A percentile compares a stretch with the other conserved stretches of the same genome.
Conservation (phyloP, 64 coral and sea anemone species). For the Dendronephthya gigantea region DNA sequence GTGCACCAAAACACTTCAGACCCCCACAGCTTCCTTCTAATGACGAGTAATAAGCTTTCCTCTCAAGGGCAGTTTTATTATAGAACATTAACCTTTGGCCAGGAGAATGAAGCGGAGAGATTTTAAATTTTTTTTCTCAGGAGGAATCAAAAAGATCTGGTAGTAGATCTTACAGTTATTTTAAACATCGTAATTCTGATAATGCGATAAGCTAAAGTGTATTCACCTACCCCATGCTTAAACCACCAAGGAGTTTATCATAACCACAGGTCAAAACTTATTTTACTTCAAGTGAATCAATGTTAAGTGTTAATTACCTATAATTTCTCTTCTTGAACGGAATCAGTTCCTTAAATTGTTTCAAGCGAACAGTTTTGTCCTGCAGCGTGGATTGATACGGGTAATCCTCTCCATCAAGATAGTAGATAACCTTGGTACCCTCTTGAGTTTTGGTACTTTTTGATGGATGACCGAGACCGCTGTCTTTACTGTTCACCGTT, state of each 20-base stretch:
- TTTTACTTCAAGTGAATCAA: neutral
- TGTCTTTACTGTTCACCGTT: slow-evolving; percentile 4
- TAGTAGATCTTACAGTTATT: too few relatives aligned
- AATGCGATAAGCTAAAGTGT: too few relatives aligned
- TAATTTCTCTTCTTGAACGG: neutral
- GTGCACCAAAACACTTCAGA: neutral
- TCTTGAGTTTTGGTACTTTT: neutral
- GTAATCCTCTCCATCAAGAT: neutral
- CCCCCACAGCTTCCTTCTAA: neutral
- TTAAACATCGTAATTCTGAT: too few relatives aligned
- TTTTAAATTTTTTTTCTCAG: too few relatives aligned
- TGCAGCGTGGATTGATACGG: neutral
- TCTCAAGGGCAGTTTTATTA: neutral
- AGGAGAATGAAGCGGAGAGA: neutral
- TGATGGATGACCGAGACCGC: neutral
- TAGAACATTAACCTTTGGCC: neutral
- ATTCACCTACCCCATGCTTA: too few relatives aligned
- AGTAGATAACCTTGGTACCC: neutral
- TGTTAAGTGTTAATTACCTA: neutral
- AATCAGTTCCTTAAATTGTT: neutral
- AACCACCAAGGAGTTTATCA: too few relatives aligned
- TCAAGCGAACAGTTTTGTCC: neutral
- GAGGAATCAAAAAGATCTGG: neutral
- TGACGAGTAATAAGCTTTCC: neutral
- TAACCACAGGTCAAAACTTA: neutral